Evolutionary conservation across 2,888 invertebrate species (phyloP), one percentile per base, ranked within the genome.

Genomic region (Seladonia tumulorum): DNA sequence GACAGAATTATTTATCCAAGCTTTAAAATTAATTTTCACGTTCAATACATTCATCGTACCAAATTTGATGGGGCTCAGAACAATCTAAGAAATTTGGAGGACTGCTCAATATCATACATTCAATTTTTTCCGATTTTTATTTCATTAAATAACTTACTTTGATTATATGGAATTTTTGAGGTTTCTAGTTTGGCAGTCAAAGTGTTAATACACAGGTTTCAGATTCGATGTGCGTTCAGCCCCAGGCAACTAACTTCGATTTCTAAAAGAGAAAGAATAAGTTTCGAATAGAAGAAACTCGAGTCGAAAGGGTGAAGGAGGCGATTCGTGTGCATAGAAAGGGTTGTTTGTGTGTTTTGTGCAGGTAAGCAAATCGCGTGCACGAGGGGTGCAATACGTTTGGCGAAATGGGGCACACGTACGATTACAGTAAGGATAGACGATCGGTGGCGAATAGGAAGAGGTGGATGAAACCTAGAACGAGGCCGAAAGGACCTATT

Each of bases 401-500:
- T n/a, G 49, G 16, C 16, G 77, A 78, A 84, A 77, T 78, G 72
- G 79, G 73, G 72, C 72, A 76, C 84, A 80, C 74, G 76, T 81
- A 76, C 75, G 68, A 72, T 86, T 70, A 72, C 47, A 71, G 71
- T 47, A 57, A 63, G 70, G 79, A 71, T 35, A 68, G 57, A 63
- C 60, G 74, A 78, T 76, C 47, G 76, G 79, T 73, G 29, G 70
- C 39, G 49, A 47, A 57, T 63, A 70, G 71, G 47, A 75, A 47
- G 73, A 79, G 47, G 70, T 18, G 71, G 73, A 57, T 60, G 79
- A 81, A 81, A 86, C 83, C 75, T 87, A 81, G 83, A 86, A 86
- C 73, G 81, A 81, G 86, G 87, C 81, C 73, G 49, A 79, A 87
- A 85, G 85, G 85, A 85, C 42, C 82, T 70, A 82, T 85, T 81